A percentile compares a stretch with the other conserved stretches of the same genome.
Evolutionary conservation across 1,140 invertebrate genomes (phyloP).

Genomic region (Ctenoplectra terminalis): DNA sequence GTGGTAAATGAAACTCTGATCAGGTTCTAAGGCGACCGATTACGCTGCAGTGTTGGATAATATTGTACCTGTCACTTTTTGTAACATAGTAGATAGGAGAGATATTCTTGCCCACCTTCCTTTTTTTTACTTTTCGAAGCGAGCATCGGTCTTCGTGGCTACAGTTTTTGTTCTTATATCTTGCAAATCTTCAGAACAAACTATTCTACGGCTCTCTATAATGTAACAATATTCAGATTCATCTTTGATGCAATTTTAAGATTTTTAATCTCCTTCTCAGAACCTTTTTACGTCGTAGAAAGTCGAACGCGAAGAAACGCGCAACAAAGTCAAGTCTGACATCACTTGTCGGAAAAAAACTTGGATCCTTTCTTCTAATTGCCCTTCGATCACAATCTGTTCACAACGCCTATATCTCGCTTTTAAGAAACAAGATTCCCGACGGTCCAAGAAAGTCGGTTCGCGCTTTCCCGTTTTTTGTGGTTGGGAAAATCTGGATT

Average conservation of each 20-base stretch:
- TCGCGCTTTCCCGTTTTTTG: slow-evolving; percentile 37
- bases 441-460: slow-evolving; percentile 10
- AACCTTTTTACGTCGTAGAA: no score
- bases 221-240: no score
- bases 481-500: slow-evolving; percentile 24
- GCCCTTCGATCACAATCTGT: not conserved
- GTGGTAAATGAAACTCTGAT: not conserved
- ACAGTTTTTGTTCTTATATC: no score
- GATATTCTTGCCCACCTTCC: not conserved
- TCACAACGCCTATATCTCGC: not conserved
- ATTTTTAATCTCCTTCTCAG: no score
- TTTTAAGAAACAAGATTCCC: not conserved
- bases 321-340: not conserved
- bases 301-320: not conserved
- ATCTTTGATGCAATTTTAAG: no score
- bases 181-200: no score
- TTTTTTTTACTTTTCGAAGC: not conserved
- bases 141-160: no score
- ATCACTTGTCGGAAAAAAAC: accelerated
- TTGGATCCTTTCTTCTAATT: not conserved
- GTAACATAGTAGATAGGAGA: not conserved
- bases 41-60: not conserved
- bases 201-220: no score
- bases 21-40: not conserved
- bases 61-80: not conserved